Percentiles rank a stretch among this genome's conserved stretches.
These are phyloP conservation scores for Rhinella marina DNA, from an alignment of 2,797 vertebrate species.

Conservation along the genomic window DNA sequence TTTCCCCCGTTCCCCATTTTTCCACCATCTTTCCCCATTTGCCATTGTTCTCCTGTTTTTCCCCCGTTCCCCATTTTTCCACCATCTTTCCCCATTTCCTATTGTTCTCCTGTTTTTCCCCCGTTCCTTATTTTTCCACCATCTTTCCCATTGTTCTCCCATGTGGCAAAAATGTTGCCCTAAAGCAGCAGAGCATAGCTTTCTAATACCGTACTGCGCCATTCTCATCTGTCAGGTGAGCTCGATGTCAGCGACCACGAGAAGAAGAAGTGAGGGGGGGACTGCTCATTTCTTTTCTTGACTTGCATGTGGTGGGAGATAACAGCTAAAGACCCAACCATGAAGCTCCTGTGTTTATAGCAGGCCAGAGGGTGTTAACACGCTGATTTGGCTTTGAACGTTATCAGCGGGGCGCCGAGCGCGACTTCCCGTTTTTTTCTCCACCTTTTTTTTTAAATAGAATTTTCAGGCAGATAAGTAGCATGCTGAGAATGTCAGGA, in stretches of 20 bases:
- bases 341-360: constrained; percentile 55
- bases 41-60: no score
- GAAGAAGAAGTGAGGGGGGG: neutral
- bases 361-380: constrained; percentile 67
- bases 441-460: constrained; percentile 55
- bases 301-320: constrained; percentile 68
- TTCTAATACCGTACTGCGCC: neutral
- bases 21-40: constrained; percentile 12
- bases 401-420: constrained; percentile 70
- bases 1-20: neutral
- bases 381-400: constrained; percentile 70
- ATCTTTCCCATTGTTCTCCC: no score
- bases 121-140: no score
- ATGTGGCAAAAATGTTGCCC: no score
- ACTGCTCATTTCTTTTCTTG: constrained; percentile 63
- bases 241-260: neutral
- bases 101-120: no score
- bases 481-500: constrained; percentile 70
- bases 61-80: no score
- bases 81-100: no score
- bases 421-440: constrained; percentile 53
- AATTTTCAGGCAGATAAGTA: constrained; percentile 72
- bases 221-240: neutral
- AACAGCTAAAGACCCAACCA: constrained; percentile 64
- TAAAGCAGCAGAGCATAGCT: neutral